Conservation (phyloP, 2,888 invertebrate genomes). For the Geophilus truncorum region DNA sequence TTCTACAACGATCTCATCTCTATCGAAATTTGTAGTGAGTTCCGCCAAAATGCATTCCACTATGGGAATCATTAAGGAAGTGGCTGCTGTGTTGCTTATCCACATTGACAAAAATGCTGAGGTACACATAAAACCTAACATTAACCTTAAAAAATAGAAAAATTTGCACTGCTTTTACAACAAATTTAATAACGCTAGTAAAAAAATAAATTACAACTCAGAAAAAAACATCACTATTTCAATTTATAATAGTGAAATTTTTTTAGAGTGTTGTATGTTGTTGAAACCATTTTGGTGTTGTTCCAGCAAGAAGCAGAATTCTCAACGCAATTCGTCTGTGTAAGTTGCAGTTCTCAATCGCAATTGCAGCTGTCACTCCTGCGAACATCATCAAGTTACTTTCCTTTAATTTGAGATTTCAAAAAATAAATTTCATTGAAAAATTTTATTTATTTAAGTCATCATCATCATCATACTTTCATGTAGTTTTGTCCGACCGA, state of each 20-base stretch:
- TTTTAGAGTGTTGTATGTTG: no score
- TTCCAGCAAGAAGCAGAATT: conserved; percentile 69
- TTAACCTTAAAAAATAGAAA: not conserved
- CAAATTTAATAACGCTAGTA: not conserved
- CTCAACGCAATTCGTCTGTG: conserved; percentile 80
- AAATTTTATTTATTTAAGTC: no score
- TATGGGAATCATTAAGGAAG: not conserved
- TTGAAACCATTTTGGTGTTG: conserved; percentile 37
- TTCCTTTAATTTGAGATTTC: conserved; percentile 28
- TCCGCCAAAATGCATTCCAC: not conserved
- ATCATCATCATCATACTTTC: no score
- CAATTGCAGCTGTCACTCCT: conserved; percentile 83
- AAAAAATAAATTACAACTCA: not conserved
- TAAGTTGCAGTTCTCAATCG: conserved; percentile 81
- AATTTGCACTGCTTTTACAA: not conserved
- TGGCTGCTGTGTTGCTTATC: not conserved
- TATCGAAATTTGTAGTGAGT: not conserved
- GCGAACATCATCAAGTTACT: conserved; percentile 54
- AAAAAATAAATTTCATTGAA: not conserved
- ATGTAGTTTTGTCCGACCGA: conserved; percentile 58
- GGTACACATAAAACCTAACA: not conserved
- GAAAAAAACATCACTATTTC: no score
- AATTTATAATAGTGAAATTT: not conserved
- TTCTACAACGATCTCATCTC: not conserved
- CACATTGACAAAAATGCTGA: not conserved